A percentile compares a stretch with the other conserved stretches of the same genome.
Evolutionary conservation across 2,113 vertebrate species (phyloP).

Genomic region (Melanotaenia duboulayi): DNA sequence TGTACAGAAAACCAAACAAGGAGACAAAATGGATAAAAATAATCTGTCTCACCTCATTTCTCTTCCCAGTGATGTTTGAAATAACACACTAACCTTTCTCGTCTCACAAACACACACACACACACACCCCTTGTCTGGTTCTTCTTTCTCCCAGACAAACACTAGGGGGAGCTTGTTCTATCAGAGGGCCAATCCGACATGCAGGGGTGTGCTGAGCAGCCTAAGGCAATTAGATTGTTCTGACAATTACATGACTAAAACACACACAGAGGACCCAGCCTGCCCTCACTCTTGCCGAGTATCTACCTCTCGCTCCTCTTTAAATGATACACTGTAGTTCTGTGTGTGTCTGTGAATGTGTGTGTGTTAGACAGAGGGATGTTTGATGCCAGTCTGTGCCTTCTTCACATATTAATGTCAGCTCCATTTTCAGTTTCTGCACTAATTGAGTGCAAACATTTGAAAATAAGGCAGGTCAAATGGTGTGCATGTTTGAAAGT

Average conservation of each 20-base stretch:
- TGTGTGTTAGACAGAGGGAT: constrained; percentile 16
- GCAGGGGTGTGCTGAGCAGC: constrained; percentile 8
- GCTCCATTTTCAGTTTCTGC: neutral
- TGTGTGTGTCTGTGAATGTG: constrained; percentile 38
- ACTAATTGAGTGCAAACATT: no score
- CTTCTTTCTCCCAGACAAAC: constrained; percentile 34
- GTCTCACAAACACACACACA: constrained; percentile 15
- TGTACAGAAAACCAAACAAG: constrained; percentile 44
- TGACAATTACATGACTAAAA: constrained; percentile 11
- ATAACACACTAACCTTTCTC: constrained; percentile 61
- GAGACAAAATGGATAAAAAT: constrained; percentile 17
- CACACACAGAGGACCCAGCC: constrained; percentile 40
- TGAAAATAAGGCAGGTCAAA: neutral
- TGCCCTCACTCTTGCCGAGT: constrained; percentile 65
- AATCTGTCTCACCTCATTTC: neutral
- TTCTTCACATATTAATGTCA: neutral
- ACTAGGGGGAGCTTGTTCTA: constrained; percentile 58
- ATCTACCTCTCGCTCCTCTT: constrained; percentile 81
- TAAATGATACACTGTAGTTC: constrained; percentile 73
- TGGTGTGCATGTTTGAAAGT: neutral
- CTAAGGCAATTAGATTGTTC: constrained; percentile 6
- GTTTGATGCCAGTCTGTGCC: constrained; percentile 7
- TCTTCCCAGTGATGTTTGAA: constrained; percentile 32
- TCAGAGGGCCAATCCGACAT: neutral
- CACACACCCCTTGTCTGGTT: constrained; percentile 15